Percentiles rank a stretch among this genome's conserved stretches.
These are phyloP conservation scores for Brachionus sp. DNA, from an alignment of 1,140 invertebrate species.

Conservation along the genomic window DNA sequence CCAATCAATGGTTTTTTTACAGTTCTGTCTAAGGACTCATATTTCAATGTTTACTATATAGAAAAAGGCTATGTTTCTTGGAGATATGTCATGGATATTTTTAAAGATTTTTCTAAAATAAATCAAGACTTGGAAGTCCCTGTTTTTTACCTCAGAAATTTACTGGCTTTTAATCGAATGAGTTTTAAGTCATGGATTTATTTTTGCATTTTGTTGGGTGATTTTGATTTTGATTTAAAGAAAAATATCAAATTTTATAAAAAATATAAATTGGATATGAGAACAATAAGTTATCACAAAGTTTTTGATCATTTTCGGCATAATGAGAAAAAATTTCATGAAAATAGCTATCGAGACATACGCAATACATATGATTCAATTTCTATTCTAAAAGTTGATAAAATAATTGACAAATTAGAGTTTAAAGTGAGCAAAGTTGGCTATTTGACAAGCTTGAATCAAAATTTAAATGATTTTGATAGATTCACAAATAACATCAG, in stretches of 20 bases:
- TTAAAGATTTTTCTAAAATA: neutral
- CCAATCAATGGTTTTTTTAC: neutral
- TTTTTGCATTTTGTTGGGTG: neutral
- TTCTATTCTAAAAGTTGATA: neutral
- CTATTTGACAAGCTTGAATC: neutral
- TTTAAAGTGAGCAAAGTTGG: neutral
- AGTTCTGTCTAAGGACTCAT: neutral
- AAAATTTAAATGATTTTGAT: neutral
- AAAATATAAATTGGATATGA: neutral
- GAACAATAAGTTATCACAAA: neutral
- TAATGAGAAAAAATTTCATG: neutral
- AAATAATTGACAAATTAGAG: neutral
- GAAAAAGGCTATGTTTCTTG: constrained; percentile 23
- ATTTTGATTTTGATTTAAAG: neutral
- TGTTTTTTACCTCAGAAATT: constrained; percentile 9
- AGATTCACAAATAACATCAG: neutral
- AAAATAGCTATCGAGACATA: neutral
- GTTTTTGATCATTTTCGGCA: neutral
- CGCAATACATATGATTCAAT: neutral
- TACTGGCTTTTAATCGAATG: neutral
- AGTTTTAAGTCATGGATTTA: neutral
- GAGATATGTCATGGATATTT: constrained; percentile 11
- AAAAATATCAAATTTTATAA: constrained; percentile 6
- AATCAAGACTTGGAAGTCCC: neutral
- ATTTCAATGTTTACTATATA: constrained; percentile 11